Evolutionary conservation across 2,797 vertebrate genomes (phyloP).

Genomic region (Danio kyathit): DNA sequence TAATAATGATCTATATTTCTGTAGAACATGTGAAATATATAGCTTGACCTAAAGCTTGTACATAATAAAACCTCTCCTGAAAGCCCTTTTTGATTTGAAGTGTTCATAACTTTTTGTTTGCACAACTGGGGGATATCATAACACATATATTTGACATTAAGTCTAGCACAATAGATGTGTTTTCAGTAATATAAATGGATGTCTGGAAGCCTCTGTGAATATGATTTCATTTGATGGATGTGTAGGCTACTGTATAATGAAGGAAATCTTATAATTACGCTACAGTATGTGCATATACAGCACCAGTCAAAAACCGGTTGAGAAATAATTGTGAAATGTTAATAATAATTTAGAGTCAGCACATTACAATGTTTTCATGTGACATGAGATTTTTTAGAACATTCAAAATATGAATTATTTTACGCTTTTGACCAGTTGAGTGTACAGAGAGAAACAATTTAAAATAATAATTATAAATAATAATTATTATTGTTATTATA

Average conservation of each 20-base stretch:
- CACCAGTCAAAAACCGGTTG: neutral
- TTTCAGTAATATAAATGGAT: neutral
- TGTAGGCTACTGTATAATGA: no score
- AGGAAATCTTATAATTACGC: neutral
- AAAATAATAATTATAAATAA: no score
- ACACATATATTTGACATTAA: no score
- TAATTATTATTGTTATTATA: neutral
- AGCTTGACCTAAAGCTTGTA: slow-evolving; percentile 44
- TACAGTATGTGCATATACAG: neutral
- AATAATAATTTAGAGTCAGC: neutral
- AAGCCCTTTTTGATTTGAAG: neutral
- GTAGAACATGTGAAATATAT: slow-evolving; percentile 33
- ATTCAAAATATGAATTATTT: neutral
- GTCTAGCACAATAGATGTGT: no score
- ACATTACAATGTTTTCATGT: neutral
- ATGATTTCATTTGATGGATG: neutral
- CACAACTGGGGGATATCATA: no score
- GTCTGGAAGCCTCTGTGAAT: neutral
- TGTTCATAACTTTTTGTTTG: no score
- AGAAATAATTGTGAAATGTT: no score
- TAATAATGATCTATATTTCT: slow-evolving; percentile 50
- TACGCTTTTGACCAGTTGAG: neutral
- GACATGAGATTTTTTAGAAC: neutral
- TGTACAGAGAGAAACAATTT: neutral
- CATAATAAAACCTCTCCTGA: slow-evolving; percentile 51